Conservation (phyloP, 2,797 vertebrate genomes). For the Sebastes flavidus region DNA sequence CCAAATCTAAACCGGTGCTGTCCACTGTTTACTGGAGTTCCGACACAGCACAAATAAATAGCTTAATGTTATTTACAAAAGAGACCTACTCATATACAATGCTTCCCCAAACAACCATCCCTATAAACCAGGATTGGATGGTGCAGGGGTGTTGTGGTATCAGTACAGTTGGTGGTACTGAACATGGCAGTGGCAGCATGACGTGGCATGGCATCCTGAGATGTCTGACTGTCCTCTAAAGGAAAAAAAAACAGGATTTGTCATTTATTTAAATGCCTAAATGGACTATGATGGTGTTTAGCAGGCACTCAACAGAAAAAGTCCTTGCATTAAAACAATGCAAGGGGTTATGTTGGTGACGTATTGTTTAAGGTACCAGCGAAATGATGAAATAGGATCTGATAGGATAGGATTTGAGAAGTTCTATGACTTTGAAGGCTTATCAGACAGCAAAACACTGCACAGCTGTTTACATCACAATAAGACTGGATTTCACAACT, state of each 20-base stretch:
- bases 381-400: neutral
- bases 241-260: neutral
- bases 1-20: constrained; percentile 72
- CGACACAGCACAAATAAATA: constrained; percentile 77
- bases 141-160: neutral
- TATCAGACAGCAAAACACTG: neutral
- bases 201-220: neutral
- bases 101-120: constrained; percentile 2
- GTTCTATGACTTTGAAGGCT: neutral
- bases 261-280: neutral
- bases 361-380: neutral
- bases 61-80: constrained; percentile 71
- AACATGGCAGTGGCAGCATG: neutral
- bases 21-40: constrained; percentile 76
- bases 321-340: neutral
- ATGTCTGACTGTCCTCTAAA: neutral
- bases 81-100: constrained; percentile 54
- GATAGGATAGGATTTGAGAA: neutral
- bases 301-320: neutral
- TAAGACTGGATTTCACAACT: neutral
- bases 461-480: neutral
- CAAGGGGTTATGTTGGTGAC: neutral
- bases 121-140: neutral
- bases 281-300: neutral
- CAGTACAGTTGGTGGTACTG: neutral